Percentiles rank a stretch among this genome's conserved stretches.
These are phyloP conservation scores for Oplegnathus fasciatus DNA, from an alignment of 2,113 vertebrate genomes.

Conservation along the genomic window DNA sequence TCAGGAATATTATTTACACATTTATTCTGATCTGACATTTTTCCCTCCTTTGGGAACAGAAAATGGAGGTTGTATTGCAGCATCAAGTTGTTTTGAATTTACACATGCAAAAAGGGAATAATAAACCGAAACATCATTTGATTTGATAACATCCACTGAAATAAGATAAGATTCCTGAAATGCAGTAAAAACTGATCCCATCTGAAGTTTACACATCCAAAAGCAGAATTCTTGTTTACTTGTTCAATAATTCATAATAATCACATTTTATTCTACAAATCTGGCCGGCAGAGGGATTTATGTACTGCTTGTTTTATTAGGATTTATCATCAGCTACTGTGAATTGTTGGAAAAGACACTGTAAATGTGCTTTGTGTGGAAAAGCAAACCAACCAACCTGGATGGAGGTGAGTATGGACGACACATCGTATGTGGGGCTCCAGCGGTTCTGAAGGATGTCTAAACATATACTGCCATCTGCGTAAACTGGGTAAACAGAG, in stretches of 20 bases:
- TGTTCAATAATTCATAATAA: no score
- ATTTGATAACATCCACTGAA: not conserved
- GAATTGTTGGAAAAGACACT: not conserved
- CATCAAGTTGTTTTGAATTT: not conserved
- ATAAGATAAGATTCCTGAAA: not conserved
- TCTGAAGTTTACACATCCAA: no score
- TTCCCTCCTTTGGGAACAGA: not conserved
- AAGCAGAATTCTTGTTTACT: no score
- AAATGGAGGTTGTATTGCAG: not conserved
- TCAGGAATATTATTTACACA: not conserved
- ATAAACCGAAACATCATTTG: not conserved
- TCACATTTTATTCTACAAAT: no score
- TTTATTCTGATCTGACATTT: not conserved
- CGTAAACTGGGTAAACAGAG: constrained; percentile 88
- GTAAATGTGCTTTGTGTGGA: not conserved
- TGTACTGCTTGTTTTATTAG: no score
- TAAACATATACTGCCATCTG: constrained; percentile 99
- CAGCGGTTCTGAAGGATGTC: constrained; percentile 99
- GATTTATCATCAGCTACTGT: no score
- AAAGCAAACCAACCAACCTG: constrained; percentile 86
- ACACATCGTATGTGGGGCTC: constrained; percentile 98
- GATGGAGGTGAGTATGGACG: constrained; percentile 99
- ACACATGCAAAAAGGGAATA: not conserved
- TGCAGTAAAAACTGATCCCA: no score
- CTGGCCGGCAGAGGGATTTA: no score